Percentiles rank a stretch among this genome's conserved stretches.
Conservation (phyloP, 2,797 vertebrate genomes). For the Dipus sagitta region DNA sequence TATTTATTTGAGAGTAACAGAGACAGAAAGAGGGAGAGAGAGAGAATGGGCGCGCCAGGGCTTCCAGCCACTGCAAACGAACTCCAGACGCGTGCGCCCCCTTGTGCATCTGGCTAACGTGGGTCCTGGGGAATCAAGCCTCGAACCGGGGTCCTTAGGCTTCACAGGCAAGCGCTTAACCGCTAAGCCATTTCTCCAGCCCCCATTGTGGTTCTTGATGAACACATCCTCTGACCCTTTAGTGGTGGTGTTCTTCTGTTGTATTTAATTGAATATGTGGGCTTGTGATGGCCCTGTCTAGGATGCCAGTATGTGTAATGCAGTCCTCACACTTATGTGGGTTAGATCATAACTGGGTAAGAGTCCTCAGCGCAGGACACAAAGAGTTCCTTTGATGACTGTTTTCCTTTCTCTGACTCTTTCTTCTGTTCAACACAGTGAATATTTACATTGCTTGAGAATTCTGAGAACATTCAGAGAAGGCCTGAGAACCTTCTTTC, state of each 20-base stretch:
- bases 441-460: constrained; percentile 36
- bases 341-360: not conserved
- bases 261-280: not conserved
- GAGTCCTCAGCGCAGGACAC: not conserved
- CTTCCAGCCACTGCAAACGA: too few species aligned
- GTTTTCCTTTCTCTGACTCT: not conserved
- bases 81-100: too few species aligned
- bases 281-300: not conserved
- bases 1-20: too few species aligned
- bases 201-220: not conserved
- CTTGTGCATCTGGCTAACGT: too few species aligned
- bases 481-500: not conserved
- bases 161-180: too few species aligned
- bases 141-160: too few species aligned
- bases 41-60: too few species aligned
- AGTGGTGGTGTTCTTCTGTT: not conserved
- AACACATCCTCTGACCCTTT: not conserved
- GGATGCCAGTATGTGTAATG: not conserved
- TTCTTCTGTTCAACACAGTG: not conserved
- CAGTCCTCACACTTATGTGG: not conserved
- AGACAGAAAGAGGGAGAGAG: too few species aligned
- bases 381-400: constrained; percentile 12
- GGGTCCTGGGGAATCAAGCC: too few species aligned
- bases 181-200: too few species aligned
- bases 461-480: constrained; percentile 14